Conservation (phyloP, 2,113 vertebrate genomes). For the Anguilla rostrata region DNA sequence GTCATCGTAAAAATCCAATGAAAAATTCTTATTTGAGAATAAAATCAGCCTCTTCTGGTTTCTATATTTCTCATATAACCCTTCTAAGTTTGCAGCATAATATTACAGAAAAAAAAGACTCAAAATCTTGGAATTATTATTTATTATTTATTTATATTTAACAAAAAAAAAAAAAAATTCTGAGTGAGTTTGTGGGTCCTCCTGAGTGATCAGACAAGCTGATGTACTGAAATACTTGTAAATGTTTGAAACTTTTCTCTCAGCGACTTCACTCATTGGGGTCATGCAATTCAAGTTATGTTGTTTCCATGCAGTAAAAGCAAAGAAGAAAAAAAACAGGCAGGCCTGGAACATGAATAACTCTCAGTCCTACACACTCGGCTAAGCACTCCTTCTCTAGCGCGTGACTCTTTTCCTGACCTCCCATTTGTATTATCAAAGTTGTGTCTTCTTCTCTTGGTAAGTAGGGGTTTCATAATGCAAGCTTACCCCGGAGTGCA, state of each 20-base stretch:
- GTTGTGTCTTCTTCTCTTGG: neutral
- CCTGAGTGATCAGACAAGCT: neutral
- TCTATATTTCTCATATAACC: neutral
- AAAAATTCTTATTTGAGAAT: slow-evolving; percentile 56
- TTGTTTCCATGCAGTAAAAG: slow-evolving; percentile 7
- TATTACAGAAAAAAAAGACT: neutral
- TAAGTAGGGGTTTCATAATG: slow-evolving; percentile 16
- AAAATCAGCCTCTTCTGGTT: slow-evolving; percentile 28
- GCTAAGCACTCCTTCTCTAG: neutral
- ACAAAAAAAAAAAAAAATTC: neutral
- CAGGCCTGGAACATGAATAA: neutral
- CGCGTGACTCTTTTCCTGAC: neutral
- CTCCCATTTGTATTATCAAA: neutral
- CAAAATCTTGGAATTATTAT: too few species aligned
- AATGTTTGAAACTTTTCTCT: neutral
- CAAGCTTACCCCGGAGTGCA: neutral
- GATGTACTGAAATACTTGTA: neutral
- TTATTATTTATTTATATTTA: too few species aligned
- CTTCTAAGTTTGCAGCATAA: neutral
- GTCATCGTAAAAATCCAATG: neutral
- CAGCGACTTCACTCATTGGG: neutral
- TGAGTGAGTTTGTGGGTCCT: neutral
- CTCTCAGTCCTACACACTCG: neutral
- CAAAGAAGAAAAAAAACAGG: neutral
- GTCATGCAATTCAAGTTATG: neutral